phyloP scores from a whole-genome alignment of 2,888 invertebrate species.

The Operophtera brumata region DNA sequence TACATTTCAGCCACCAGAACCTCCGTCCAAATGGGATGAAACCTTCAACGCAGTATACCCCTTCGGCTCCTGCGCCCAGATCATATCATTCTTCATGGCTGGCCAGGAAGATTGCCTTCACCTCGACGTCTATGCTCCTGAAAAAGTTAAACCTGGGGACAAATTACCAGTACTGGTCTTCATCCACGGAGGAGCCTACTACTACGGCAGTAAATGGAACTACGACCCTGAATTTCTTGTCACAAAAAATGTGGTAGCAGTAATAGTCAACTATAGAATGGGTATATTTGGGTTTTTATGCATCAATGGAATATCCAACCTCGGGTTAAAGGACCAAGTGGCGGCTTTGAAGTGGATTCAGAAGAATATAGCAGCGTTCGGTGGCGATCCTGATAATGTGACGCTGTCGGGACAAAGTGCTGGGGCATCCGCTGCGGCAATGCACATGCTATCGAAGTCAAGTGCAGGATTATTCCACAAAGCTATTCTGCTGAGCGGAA shows the following conservation, averaged over 20 bases:
- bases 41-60: conserved; percentile 53
- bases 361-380: conserved; percentile 63
- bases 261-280: conserved; percentile 65
- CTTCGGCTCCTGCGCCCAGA: conserved; percentile 57
- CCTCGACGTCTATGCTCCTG: conserved; percentile 64
- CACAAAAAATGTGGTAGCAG: conserved; percentile 57
- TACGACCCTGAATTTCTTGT: conserved; percentile 71
- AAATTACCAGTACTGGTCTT: conserved; percentile 64
- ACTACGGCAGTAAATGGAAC: conserved; percentile 65
- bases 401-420: conserved; percentile 71
- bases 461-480: conserved; percentile 68
- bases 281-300: conserved; percentile 69
- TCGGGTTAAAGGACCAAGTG: conserved; percentile 69
- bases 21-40: conserved; percentile 56
- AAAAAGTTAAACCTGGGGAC: conserved; percentile 29
- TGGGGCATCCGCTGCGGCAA: conserved; percentile 60
- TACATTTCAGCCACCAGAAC: conserved; percentile 53
- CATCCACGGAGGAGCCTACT: conserved; percentile 71
- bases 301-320: conserved; percentile 60
- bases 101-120: conserved; percentile 65
- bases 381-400: conserved; percentile 72
- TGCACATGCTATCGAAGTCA: conserved; percentile 60
- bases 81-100: conserved; percentile 44
- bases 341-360: conserved; percentile 70
- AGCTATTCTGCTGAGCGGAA: conserved; percentile 65